These are phyloP conservation scores for Microtus richardsoni DNA, from an alignment of 2,113 vertebrate genomes.

Conservation along the genomic window DNA sequence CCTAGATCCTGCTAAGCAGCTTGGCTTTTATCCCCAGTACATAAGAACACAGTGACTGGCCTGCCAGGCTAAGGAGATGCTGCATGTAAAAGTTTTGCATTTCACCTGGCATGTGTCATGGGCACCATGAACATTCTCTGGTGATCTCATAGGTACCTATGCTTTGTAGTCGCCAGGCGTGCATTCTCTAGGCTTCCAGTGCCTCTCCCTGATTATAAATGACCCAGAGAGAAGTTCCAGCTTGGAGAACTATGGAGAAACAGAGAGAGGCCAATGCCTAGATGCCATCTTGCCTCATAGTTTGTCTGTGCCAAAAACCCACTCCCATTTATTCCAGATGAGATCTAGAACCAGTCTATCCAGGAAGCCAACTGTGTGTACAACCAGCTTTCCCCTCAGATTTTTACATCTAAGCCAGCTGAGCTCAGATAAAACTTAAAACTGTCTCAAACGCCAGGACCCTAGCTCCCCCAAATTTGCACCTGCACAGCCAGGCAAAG, in stretches of 20 bases:
- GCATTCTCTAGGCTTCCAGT: background rate
- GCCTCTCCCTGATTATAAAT: background rate
- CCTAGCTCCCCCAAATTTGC: background rate
- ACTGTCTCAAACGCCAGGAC: background rate
- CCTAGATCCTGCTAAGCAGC: background rate
- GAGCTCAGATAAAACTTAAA: background rate
- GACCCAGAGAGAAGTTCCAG: constrained; percentile 14
- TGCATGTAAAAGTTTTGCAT: background rate
- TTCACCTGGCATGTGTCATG: rapidly evolving
- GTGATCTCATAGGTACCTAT: background rate
- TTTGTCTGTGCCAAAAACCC: background rate
- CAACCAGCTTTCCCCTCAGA: background rate
- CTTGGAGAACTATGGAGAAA: background rate
- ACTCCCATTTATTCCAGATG: background rate
- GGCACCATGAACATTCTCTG: background rate
- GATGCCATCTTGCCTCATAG: background rate
- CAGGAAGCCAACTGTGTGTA: background rate
- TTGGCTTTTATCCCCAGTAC: background rate
- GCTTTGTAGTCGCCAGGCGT: background rate
- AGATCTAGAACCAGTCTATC: background rate
- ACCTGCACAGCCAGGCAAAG: background rate
- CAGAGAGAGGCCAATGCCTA: background rate
- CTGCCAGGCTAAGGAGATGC: background rate
- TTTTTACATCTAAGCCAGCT: background rate
- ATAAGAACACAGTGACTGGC: background rate